A percentile compares a stretch with the other conserved stretches of the same genome.
These are phyloP conservation scores for Daktulosphaira vitifoliae DNA, from an alignment of 1,140 invertebrate species.

Conservation along the genomic window DNA sequence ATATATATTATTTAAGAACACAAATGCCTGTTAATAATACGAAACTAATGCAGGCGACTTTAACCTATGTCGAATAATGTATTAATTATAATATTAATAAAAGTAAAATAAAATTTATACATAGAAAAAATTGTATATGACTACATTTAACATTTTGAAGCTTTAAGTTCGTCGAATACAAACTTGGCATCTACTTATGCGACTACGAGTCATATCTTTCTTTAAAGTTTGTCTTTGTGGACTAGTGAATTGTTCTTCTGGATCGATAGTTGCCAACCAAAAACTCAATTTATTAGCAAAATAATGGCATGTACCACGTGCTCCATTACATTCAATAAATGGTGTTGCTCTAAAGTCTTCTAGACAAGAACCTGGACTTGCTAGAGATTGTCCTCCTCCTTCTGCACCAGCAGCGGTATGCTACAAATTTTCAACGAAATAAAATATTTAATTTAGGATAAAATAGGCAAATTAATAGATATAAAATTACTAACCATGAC, in stretches of 20 bases:
- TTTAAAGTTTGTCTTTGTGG: conserved; percentile 88
- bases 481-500: conserved; percentile 70
- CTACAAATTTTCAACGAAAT: no score
- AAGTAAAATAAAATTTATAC: not conserved
- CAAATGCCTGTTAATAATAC: not conserved
- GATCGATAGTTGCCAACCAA: conserved; percentile 94
- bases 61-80: not conserved
- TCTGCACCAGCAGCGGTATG: conserved; percentile 90
- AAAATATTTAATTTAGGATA: no score
- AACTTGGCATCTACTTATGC: conserved; percentile 90
- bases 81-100: not conserved
- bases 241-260: conserved; percentile 69
- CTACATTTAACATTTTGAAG: not conserved
- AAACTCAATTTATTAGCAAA: conserved; percentile 97
- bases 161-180: conserved; percentile 54
- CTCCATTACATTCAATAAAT: conserved; percentile 91
- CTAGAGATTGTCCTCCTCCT: conserved; percentile 77
- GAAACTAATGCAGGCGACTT: not conserved
- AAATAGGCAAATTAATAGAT: not conserved
- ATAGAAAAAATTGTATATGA: conserved; percentile 17
- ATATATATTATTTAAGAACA: no score
- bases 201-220: conserved; percentile 67
- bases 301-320: conserved; percentile 87
- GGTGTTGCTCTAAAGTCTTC: conserved; percentile 81
- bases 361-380: conserved; percentile 86